Conservation (phyloP, 2,113 vertebrate genomes). For the Hiodon tergisus region DNA sequence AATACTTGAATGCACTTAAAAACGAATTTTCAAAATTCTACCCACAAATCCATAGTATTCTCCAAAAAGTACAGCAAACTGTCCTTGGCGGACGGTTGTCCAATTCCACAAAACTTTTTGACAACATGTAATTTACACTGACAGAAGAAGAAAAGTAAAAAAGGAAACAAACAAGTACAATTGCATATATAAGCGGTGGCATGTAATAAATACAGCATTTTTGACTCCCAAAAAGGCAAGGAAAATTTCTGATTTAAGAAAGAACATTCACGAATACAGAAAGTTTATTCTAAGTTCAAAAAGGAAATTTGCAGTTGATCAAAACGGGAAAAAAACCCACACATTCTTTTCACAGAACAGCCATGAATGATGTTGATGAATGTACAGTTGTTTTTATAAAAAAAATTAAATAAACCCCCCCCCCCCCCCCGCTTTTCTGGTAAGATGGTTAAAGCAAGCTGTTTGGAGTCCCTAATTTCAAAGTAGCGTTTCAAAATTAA, state of each 20-base stretch:
- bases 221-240: constrained; percentile 78
- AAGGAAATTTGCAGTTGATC: constrained; percentile 49
- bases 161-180: constrained; percentile 64
- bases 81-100: constrained; percentile 59
- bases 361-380: constrained; percentile 53
- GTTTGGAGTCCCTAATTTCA: background rate
- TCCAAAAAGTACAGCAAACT: constrained; percentile 72
- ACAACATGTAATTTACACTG: constrained; percentile 68
- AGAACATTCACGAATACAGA: constrained; percentile 67
- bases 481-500: background rate
- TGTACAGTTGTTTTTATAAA: constrained; percentile 39
- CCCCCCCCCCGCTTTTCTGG: constrained; percentile 29
- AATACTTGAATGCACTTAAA: constrained; percentile 83
- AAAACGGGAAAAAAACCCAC: constrained; percentile 41
- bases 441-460: constrained; percentile 10
- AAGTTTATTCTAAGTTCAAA: constrained; percentile 53
- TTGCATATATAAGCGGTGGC: constrained; percentile 74
- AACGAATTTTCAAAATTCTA: constrained; percentile 83
- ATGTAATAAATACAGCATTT: constrained; percentile 77
- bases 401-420: no score
- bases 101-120: constrained; percentile 64
- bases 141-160: constrained; percentile 54
- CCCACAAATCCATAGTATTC: constrained; percentile 77
- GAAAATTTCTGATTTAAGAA: constrained; percentile 60
- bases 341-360: constrained; percentile 53